A percentile compares a stretch with the other conserved stretches of the same genome.
These are phyloP conservation scores for Synergus laeviventris DNA, from an alignment of 2,888 invertebrate species.

Conservation along the genomic window DNA sequence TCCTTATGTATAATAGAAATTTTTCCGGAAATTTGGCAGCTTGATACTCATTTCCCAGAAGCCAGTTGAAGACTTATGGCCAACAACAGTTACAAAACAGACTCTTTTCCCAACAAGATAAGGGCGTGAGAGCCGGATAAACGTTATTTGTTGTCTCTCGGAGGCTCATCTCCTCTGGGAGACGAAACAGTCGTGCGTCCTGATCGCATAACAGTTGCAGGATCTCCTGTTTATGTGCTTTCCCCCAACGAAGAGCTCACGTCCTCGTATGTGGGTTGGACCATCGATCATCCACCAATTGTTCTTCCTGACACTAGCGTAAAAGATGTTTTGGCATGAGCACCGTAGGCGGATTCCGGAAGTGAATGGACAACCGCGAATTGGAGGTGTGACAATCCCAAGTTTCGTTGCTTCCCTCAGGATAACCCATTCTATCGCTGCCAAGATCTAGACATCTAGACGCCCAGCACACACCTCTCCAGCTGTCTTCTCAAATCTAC, in stretches of 20 bases:
- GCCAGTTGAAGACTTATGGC: not conserved
- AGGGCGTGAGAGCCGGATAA: slow-evolving; percentile 28
- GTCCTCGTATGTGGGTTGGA: slow-evolving; percentile 14
- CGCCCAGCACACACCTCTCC: slow-evolving; percentile 18
- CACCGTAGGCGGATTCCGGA: slow-evolving; percentile 46
- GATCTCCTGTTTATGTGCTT: not conserved
- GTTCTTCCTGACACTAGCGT: slow-evolving; percentile 42
- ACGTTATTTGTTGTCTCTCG: slow-evolving; percentile 18
- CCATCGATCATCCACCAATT: slow-evolving; percentile 49
- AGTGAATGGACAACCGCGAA: slow-evolving; percentile 49
- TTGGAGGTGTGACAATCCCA: slow-evolving; percentile 46
- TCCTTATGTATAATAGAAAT: no score
- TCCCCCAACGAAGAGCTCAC: slow-evolving; percentile 28
- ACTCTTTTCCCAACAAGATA: slow-evolving; percentile 4
- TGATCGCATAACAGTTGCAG: slow-evolving; percentile 17
- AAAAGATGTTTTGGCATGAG: slow-evolving; percentile 53
- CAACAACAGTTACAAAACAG: not conserved
- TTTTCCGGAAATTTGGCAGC: not conserved
- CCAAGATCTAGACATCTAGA: slow-evolving; percentile 18
- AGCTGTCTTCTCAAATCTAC: slow-evolving; percentile 16
- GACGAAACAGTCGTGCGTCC: slow-evolving; percentile 22
- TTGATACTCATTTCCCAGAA: not conserved
- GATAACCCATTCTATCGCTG: slow-evolving; percentile 43
- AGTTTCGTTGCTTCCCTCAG: slow-evolving; percentile 38
- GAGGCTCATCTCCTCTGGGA: slow-evolving; percentile 12